Evolutionary conservation across 2,888 invertebrate genomes (phyloP).

Genomic region (Nomada hirtipes): DNA sequence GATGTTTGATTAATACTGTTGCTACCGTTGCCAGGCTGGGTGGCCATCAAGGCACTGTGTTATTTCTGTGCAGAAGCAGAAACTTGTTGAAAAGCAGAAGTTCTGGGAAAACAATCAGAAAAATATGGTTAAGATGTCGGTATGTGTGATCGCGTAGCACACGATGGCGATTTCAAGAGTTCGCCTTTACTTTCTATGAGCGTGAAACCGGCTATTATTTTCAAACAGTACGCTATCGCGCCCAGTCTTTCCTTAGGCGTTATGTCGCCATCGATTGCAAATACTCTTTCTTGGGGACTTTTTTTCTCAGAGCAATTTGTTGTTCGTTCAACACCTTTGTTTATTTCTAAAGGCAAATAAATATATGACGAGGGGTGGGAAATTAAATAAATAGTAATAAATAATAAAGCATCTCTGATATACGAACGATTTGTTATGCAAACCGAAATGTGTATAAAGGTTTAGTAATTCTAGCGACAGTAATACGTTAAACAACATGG

Average conservation of each 20-base stretch:
- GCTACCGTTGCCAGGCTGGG: constrained; percentile 32
- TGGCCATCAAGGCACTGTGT: background rate
- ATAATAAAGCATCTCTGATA: too few species aligned
- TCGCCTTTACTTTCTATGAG: constrained; percentile 54
- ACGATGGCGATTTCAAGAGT: constrained; percentile 38
- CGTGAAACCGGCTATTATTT: constrained; percentile 55
- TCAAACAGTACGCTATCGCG: constrained; percentile 37
- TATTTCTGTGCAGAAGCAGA: background rate
- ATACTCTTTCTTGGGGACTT: constrained; percentile 25
- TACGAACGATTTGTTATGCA: too few species aligned
- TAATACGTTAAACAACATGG: background rate
- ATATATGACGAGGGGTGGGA: background rate
- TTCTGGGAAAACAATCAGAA: background rate
- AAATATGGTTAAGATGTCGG: background rate
- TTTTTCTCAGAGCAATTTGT: background rate
- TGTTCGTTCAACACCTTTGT: background rate
- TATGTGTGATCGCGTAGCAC: constrained; percentile 9
- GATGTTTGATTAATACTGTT: constrained; percentile 38
- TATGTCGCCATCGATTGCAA: constrained; percentile 56
- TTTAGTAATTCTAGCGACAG: background rate
- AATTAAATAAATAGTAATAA: background rate
- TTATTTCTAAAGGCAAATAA: background rate
- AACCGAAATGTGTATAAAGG: background rate
- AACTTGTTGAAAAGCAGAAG: background rate
- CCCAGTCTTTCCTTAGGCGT: constrained; percentile 48